Base-by-base conservation (phyloP, 2,797 vertebrate genomes). In the Buphagus erythrorhynchus region DNA sequence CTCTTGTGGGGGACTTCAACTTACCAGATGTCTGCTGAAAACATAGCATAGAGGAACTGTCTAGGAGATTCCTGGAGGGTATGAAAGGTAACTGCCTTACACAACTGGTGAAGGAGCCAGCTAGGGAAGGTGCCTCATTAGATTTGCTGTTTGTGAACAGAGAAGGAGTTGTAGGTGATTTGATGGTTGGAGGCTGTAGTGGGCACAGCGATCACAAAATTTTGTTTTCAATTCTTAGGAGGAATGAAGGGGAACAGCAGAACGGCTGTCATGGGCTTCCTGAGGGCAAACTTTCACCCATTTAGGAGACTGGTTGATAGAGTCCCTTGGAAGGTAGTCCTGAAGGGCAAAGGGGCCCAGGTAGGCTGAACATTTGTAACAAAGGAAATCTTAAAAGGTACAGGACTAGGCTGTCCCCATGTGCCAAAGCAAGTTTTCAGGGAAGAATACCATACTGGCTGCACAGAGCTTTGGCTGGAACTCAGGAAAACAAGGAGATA, bases 331-430 rank as follows among this genome's bases (percentile, higher is more conserved):
- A 49, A 75, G n/a, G 11, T 11, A 55, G n/a, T n/a, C 9, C n/a
- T 29, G 19, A 81, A 76, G 16, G 24, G 57, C 16, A 63, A 69
- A 89, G 28, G 5, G 14, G 16, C n/a, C 26, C 42, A 69, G 19
- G 19, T 57, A 49, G 43, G 11, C 36, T 43, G 36, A 42, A 69
- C 7, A 43, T 38, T 29, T 36, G 6, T 25, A 62, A 62, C 8
- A 22, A 43, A 57, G 14, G 16, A 61, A 76, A 19, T 26, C n/a
- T 38, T 19, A 38, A 63, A 63, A 36, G 5, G 13, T 25, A 43
- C 19, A 68, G 55, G 24, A 55, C 25, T 18, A 54, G 26, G 19
- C 13, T 1, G 1, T 33, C 4, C 26, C 16, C 1, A 0, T 17
- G 18, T 21, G 22, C 13, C 42, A 49, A 57, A 63, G 55, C 43